Base-by-base conservation (phyloP, 1,140 invertebrate genomes). In the Mycetomoellerius zeteki region DNA sequence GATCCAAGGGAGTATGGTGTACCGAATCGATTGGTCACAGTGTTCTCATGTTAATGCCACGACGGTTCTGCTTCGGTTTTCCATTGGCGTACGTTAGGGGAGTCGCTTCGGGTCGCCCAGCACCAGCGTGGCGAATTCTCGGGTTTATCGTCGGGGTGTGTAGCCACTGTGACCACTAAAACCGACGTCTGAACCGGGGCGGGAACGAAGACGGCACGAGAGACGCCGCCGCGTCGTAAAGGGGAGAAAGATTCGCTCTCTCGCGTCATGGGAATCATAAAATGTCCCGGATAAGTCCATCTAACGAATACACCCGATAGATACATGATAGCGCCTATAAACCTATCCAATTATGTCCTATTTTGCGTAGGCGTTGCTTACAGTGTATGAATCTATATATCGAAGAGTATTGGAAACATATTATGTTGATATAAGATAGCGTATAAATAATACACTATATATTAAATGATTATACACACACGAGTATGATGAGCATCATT, bases 121-220 rank as follows among this genome's bases (percentile, higher is more conserved):
- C 78, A 91, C 87, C 89, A 91, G 92, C 93, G 94, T 94, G 90
- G 91, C 94, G 94, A 95, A 95, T 95, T 93, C 92, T 85, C 86
- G 92, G 92, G 91, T 94, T 94, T 94, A 94, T 94, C 93, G 93
- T 89, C 92, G 94, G 94, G 94, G 94, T 92, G 93, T 93, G 92
- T 93, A 94, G 91, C 92, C 94, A 94, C 94, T 94, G 94, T 95
- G 91, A 94, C 94, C 93, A 93, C 93, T 93, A 94, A 94, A 94
- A 93, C 85, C 91, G 77, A 91, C 77, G 86, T 88, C 82, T 84
- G 69, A 86, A 27, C 71, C 71, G 87, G 82, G 80, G 80, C 60
- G 54, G 89, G 86, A 47, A 30, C 56, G 47, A 67, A 78, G 69
- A 88, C 50, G 50, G 3, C 56, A 24, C 71, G 47, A 69, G 75